phyloP scores from a whole-genome alignment of 2,888 invertebrate species.

The Omphaloscelis lunosa region DNA sequence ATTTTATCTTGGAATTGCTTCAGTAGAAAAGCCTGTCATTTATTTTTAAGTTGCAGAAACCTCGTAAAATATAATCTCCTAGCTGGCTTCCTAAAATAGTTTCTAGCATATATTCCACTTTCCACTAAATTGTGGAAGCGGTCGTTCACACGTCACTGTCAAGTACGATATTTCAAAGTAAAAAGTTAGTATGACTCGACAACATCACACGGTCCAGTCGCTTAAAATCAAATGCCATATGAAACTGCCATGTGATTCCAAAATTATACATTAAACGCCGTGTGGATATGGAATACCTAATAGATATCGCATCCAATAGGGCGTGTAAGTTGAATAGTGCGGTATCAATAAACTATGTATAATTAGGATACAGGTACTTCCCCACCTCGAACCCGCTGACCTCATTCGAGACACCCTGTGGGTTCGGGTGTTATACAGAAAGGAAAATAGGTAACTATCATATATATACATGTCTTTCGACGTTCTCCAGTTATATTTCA shows the following conservation, averaged over 20 bases:
- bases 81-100: constrained; percentile 1
- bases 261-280: neutral
- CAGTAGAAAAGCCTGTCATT: neutral
- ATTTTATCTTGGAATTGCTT: neutral
- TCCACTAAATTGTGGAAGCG: neutral
- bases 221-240: neutral
- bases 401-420: constrained; percentile 61
- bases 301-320: constrained; percentile 27
- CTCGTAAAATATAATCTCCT: neutral
- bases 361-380: constrained; percentile 55
- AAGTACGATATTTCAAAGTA: neutral
- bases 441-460: constrained; percentile 48
- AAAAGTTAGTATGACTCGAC: neutral
- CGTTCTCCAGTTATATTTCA: constrained; percentile 35
- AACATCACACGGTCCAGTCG: neutral
- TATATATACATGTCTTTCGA: constrained; percentile 15
- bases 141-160: neutral
- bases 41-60: neutral
- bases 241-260: neutral
- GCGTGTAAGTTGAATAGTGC: constrained; percentile 39
- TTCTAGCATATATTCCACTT: neutral
- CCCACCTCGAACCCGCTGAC: constrained; percentile 56
- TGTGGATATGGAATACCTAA: neutral
- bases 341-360: constrained; percentile 57
- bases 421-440: constrained; percentile 58